Evolutionary conservation across 2,113 vertebrate genomes (phyloP), one percentile per base, ranked within the genome.

Genomic region (Corydoras sp.): DNA sequence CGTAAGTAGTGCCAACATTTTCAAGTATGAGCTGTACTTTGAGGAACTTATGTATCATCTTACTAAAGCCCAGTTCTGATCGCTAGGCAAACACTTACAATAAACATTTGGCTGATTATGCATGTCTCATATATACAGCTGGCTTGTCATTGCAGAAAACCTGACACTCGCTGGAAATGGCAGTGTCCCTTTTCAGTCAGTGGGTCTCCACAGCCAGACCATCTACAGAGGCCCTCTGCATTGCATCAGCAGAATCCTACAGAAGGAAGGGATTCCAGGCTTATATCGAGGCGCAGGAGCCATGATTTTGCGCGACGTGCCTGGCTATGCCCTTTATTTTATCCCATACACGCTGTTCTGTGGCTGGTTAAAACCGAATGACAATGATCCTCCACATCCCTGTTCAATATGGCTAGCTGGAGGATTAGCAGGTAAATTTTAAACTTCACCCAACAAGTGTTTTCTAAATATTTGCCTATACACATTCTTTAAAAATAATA

Each of bases 241-340:
- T 83, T 98, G 96, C 83, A 87, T 98, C 4, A 81, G 87, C 77
- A 91, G 86, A 79, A 91, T 97, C 60, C 79, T 98, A 15, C 87
- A 89, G 82, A 86, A 83, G 0, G 94, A 98, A 67, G 97, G 97
- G n/a, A 75, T 95, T 76, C 73, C 75, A 4, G 97, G 97, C 7
- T 82, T 96, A 6, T 99, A 98, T 83, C 85, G 95, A 54, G 97
- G 97, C 0, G 85, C 84, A 0, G 85, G 89, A 0, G 94, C 96
- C 81, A 99, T 95, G 96, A 69, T 98, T 30, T 87, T 99, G 69
- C 88, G 97, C 72, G 97, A 99, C 4, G 65, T 98, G 53, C 97
- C 97, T 0, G 97, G 97, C 1, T 99, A 99, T 71, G 85, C 88
- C 5, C 86, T 96, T 73, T 98, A 98, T 83, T 99, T 99, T 76